Evolutionary conservation across 2,888 invertebrate species (phyloP).

Genomic region (Gymnocheta viridis): DNA sequence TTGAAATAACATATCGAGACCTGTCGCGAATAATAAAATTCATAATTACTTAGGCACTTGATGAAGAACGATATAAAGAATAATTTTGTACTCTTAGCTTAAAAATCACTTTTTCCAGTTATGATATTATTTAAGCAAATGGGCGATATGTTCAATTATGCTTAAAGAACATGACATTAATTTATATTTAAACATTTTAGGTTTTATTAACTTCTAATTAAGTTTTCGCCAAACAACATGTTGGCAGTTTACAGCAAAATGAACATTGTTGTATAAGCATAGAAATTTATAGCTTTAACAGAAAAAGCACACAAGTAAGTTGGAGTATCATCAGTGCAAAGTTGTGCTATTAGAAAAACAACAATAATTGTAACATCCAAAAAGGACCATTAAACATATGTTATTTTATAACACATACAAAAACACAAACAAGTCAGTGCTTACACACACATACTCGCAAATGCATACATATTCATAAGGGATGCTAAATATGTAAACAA

Average conservation of each 20-base stretch:
- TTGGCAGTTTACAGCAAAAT: neutral
- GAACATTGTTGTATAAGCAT: constrained; percentile 21
- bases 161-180: constrained; percentile 62
- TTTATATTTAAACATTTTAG: constrained; percentile 61
- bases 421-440: neutral
- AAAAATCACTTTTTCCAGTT: too few relatives aligned
- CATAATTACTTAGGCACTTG: too few relatives aligned
- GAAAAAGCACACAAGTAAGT: neutral
- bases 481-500: neutral
- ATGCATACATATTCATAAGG: neutral
- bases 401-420: neutral
- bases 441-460: neutral
- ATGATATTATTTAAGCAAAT: too few relatives aligned
- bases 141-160: too few relatives aligned
- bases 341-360: neutral
- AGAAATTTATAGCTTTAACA: constrained; percentile 33
- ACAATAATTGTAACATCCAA: constrained; percentile 23
- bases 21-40: too few relatives aligned
- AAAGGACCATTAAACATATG: constrained; percentile 38
- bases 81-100: too few relatives aligned
- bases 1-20: too few relatives aligned
- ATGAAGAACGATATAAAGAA: too few relatives aligned
- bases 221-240: constrained; percentile 52
- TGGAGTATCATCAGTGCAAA: neutral
- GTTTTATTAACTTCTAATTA: constrained; percentile 69